Percentiles rank a stretch among this genome's conserved stretches.
Conservation (phyloP, 2,797 vertebrate species). For the Botia kubotai region DNA sequence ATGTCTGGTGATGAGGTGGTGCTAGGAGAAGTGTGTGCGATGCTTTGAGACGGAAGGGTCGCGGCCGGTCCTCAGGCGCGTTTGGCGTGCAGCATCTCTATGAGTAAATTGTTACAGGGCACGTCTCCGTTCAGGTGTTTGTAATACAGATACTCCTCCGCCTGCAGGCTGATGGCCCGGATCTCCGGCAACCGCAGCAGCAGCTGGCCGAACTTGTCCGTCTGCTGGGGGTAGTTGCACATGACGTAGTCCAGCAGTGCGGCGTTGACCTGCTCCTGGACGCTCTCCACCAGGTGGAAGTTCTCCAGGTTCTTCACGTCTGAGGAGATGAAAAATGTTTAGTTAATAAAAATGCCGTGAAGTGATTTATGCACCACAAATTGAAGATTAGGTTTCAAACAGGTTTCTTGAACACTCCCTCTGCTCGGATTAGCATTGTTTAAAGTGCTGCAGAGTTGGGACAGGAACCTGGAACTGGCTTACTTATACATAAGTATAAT, state of each 20-base stretch:
- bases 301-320: constrained; percentile 99
- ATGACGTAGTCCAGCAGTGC: constrained; percentile 96
- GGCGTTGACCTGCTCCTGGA: constrained; percentile 96
- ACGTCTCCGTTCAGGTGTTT: constrained; percentile 99
- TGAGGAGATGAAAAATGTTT: constrained; percentile 59
- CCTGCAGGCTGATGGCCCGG: constrained; percentile 96
- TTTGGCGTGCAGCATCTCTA: constrained; percentile 99
- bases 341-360: background rate
- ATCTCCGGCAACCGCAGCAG: constrained; percentile 95
- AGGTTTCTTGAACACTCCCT: background rate
- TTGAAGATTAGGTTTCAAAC: background rate
- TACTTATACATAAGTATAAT: too few species aligned
- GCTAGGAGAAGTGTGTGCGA: constrained; percentile 47
- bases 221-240: constrained; percentile 97
- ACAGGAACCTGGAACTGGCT: too few species aligned
- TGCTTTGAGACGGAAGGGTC: constrained; percentile 36
- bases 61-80: constrained; percentile 81
- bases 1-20: constrained; percentile 49
- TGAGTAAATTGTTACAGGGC: constrained; percentile 98
- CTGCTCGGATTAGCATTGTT: too few species aligned
- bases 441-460: too few species aligned
- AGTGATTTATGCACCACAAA: background rate
- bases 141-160: constrained; percentile 98
- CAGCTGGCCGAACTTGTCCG: constrained; percentile 96
- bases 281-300: constrained; percentile 95